Conservation (phyloP, 2,888 invertebrate species). For the Hesperia comma region DNA sequence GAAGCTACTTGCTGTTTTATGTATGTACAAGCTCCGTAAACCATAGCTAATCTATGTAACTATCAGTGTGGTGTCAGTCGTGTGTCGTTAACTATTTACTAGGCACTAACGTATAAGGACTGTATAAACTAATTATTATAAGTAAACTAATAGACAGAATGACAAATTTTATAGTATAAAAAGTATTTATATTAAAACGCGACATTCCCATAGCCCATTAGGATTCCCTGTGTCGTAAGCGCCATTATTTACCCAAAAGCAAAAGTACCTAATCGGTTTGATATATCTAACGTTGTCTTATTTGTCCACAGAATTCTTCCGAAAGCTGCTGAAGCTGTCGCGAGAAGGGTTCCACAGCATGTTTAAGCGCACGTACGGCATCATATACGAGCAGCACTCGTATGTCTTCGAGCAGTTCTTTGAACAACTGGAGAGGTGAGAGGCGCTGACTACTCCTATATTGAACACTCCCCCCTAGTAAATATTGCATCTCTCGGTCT, state of each 20-base stretch:
- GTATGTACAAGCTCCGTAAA: not conserved
- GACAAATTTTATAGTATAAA: too few relatives aligned
- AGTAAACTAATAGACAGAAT: too few relatives aligned
- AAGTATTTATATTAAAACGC: too few relatives aligned
- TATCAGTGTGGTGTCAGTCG: not conserved
- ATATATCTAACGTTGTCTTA: not conserved
- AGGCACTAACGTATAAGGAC: not conserved
- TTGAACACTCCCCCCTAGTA: too few relatives aligned
- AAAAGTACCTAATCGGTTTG: not conserved
- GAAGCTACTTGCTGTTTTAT: not conserved
- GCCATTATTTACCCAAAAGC: not conserved
- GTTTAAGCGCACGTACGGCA: slow-evolving; percentile 97
- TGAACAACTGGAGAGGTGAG: slow-evolving; percentile 90
- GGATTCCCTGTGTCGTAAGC: too few relatives aligned
- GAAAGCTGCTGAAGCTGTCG: slow-evolving; percentile 91
- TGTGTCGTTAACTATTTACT: not conserved
- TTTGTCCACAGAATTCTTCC: slow-evolving; percentile 91
- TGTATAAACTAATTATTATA: too few relatives aligned
- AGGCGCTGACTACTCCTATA: not conserved
- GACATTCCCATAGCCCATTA: too few relatives aligned
- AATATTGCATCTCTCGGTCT: too few relatives aligned
- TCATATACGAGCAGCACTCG: slow-evolving; percentile 96
- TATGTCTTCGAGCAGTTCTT: slow-evolving; percentile 97
- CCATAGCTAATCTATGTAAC: not conserved
- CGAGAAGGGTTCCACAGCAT: slow-evolving; percentile 95